Base-by-base conservation (phyloP, 2,888 invertebrate genomes). In the Dasysyrphus tricinctus region DNA sequence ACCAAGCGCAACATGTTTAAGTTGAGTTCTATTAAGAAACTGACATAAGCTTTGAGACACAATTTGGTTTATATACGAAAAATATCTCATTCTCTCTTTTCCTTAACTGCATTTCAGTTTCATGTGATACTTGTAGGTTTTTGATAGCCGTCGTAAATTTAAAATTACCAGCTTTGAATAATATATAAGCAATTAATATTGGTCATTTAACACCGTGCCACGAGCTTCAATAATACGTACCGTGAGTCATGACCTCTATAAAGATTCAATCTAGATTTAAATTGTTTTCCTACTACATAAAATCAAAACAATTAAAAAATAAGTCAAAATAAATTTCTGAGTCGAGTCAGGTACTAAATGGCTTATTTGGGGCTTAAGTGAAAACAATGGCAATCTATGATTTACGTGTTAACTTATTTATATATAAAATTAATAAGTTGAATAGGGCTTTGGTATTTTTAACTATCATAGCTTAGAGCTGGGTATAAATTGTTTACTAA, bases 131-230 rank as follows among this genome's bases (percentile, higher is more conserved):
- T n/a, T 47, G 3, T 61, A 54, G 9, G 37, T 11, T 49, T 59
- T 67, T 80, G 72, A 80, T 69, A 47, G 56, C 77, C 47, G 29
- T 72, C 80, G 73, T 77, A 67, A 85, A 80, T 67, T 63, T 70
- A 44, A 19, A 65, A 77, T 61, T 73, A 74, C 77, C 70, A 81
- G 69, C 67, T 34, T 47, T 80, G 76, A 80, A 84, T 80, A 80
- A 69, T 65, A 74, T 81, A 75, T 69, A 77, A 63, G 51, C 77
- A 81, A 81, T 85, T 85, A 81, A 78, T 78, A 85, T 77, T 74
- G 81, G 67, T 37, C 74, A 69, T 74, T 81, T 37, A 56, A 59
- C 57, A 32, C 42, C 29, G 39, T 49, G 56, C 3, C 34, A 29
- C 9, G 16, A 12, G 49, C 12, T 16, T 47, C 12, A 32, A 59